Conservation (phyloP, 2,888 invertebrate genomes). For the Trypoxylon attenuatum region DNA sequence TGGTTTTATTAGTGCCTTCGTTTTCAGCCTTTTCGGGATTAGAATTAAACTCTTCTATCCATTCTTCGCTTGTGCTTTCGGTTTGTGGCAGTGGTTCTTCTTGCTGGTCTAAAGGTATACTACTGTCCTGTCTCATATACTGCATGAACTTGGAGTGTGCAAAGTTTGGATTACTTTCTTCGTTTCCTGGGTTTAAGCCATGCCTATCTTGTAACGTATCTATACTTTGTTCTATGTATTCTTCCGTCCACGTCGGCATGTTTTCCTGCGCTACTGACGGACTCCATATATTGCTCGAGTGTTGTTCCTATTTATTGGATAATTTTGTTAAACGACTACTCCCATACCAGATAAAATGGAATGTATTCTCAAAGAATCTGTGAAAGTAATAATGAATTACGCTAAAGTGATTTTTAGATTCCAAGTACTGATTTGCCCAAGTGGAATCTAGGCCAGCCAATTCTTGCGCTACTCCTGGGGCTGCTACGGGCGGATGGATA, state of each 20-base stretch:
- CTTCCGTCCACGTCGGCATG: slow-evolving; percentile 79
- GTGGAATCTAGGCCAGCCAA: slow-evolving; percentile 72
- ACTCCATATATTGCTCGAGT: slow-evolving; percentile 75
- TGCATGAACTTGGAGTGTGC: slow-evolving; percentile 89
- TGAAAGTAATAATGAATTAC: slow-evolving; percentile 62
- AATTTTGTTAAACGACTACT: neutral
- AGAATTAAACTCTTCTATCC: slow-evolving; percentile 74
- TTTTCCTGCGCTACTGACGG: slow-evolving; percentile 62
- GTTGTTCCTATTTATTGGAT: slow-evolving; percentile 61
- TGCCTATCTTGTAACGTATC: slow-evolving; percentile 62
- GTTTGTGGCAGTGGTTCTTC: slow-evolving; percentile 70
- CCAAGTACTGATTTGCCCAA: slow-evolving; percentile 78
- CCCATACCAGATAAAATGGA: neutral
- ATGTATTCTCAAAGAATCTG: too few relatives aligned
- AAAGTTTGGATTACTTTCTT: slow-evolving; percentile 79
- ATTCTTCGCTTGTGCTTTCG: slow-evolving; percentile 73
- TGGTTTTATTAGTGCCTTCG: slow-evolving; percentile 57
- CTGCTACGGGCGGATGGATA: slow-evolving; percentile 74
- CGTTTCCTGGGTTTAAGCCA: slow-evolving; percentile 41
- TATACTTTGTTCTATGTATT: slow-evolving; percentile 76
- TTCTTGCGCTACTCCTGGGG: slow-evolving; percentile 75
- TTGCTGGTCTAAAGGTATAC: slow-evolving; percentile 77
- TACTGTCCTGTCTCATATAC: slow-evolving; percentile 87
- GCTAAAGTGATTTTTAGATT: slow-evolving; percentile 70
- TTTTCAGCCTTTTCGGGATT: slow-evolving; percentile 59